Evolutionary conservation across 2,797 vertebrate species (phyloP), one percentile per base, ranked within the genome.

Genomic region (Triplophysa bombifrons): DNA sequence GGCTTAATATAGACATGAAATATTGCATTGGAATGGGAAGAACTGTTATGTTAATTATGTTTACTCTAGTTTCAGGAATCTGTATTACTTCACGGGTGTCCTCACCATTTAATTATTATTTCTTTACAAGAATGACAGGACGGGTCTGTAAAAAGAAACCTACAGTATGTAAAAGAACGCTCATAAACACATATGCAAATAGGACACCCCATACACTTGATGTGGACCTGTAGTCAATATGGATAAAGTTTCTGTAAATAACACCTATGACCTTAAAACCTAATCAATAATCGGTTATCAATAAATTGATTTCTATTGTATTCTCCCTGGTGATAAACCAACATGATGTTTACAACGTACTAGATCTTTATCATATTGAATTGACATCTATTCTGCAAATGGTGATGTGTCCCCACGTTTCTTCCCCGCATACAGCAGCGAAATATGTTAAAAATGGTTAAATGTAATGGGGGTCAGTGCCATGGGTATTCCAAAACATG

Each of bases 401-500:
- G 12, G 12, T 48, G 46, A 14, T 48, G 46, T 14, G 46, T 38
- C 6, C 34, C 7, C 34, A 38, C 34, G 34, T 38, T 34, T 38
- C 34, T 38, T 6, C 34, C 6, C 34, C 34, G 8, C 34, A 38
- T 61, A 61, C n/a, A 60, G 12, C 13, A 60, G 3, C 17, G 1
- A 64, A 41, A 41, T 64, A 38, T 1, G 30, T 13, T 34, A 7
- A 34, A 63, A 64, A 41, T n/a, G 61, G 7, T 64, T 64, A 10
- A 19, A 38, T 64, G 19, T 64, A 19, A 19, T 19, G 30, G 9
- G 44, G 53, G 56, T 56, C 73, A 72, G 41, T 61, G 44, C 61
- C 80, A 74, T 75, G 73, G 76, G 81, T 73, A 82, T 82, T 82
- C 41, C 74, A 72, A 84, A 83, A 76, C 56, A 72, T 85, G 84